Conservation (phyloP, 2,888 invertebrate species). For the Euplagia quadripunctaria region DNA sequence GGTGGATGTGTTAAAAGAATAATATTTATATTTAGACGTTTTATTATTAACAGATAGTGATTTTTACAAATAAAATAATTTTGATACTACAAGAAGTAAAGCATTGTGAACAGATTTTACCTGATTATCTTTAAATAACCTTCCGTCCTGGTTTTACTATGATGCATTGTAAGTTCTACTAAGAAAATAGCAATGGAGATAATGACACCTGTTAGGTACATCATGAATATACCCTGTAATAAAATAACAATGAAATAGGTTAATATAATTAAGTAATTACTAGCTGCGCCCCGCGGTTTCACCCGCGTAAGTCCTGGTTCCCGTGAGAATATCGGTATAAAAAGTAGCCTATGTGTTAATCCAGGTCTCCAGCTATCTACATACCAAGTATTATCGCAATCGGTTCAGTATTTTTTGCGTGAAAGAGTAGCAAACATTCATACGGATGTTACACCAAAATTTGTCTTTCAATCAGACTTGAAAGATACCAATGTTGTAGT, state of each 20-base stretch:
- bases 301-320: no score
- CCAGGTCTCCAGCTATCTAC: no score
- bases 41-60: background rate
- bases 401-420: no score
- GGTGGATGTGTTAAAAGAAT: background rate
- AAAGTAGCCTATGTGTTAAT: no score
- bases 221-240: conserved; percentile 75
- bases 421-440: no score
- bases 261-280: background rate
- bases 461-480: no score
- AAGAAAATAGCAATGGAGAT: conserved; percentile 60
- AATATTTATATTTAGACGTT: background rate
- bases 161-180: conserved; percentile 54
- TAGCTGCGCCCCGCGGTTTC: no score
- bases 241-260: conserved; percentile 5
- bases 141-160: background rate
- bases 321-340: no score
- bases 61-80: background rate
- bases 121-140: background rate
- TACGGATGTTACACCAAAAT: no score
- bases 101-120: background rate
- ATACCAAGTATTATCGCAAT: no score
- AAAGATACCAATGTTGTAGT: no score
- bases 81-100: background rate
- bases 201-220: conserved; percentile 64